Base-by-base conservation (phyloP, 2,797 vertebrate genomes). In the Pseudochromis fuscus region DNA sequence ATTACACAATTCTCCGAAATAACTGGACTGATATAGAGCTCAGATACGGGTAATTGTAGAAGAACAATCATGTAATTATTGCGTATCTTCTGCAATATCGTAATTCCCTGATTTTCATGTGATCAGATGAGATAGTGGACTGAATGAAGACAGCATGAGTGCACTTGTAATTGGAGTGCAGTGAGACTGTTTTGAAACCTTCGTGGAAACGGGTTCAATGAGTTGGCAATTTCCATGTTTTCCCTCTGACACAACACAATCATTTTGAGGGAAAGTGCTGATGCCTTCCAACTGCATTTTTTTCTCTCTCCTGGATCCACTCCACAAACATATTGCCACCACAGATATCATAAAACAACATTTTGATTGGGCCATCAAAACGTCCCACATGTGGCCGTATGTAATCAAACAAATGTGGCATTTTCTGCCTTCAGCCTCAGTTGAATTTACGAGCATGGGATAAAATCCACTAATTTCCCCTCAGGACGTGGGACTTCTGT, bases 31-130 rank as follows among this genome's bases (percentile, higher is more conserved):
- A 83, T 60, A 19, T 24, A 58, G 67, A 72, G 72, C 57, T 70
- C 44, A 79, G 61, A 65, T 75, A 66, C 35, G 65, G 48, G 68
- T 78, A 55, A 83, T 81, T 84, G 75, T 81, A 78, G 62, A 85
- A 88, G 79, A 84, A 90, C 88, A 77, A 91, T 90, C 83, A 84
- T 84, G 12, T 25, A n/a, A 19, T 50, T 7, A 28, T 83, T 84
- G 68, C 75, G 4, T 24, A 33, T 16, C 4, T 51, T 23, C 35
- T 49, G 67, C 55, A 84, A 58, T 72, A 79, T 67, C 25, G 12
- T 31, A 48, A 50, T 42, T 72, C 27, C 8, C 18, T 16, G 4
- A 55, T 42, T 8, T 46, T 24, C 58, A 27, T 35, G 38, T 56
- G 25, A 72, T 62, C n/a, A 51, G 21, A 62, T 59, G 37, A 44